These are phyloP conservation scores for Cerastis rubricosa DNA, from an alignment of 2,888 invertebrate genomes.

Conservation along the genomic window DNA sequence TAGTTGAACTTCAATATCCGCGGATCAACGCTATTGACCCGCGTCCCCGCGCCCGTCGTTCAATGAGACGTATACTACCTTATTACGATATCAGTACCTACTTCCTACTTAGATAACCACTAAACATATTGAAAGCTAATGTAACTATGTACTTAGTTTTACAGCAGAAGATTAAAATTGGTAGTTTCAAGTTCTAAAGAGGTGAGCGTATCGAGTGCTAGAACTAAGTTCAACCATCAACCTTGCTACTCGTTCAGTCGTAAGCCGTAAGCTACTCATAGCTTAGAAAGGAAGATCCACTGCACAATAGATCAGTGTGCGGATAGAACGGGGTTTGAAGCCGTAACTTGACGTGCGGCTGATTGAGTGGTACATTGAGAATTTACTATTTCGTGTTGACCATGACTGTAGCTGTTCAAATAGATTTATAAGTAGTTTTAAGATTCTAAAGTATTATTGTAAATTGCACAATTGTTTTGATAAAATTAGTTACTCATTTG, in stretches of 20 bases:
- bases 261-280: not conserved
- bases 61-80: slow-evolving; percentile 10
- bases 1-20: slow-evolving; percentile 51
- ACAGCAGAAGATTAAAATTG: slow-evolving; percentile 2
- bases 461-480: too few species aligned
- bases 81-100: not conserved
- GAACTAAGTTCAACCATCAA: not conserved
- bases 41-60: slow-evolving; percentile 17
- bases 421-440: too few species aligned
- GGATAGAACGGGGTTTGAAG: not conserved
- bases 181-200: not conserved
- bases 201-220: not conserved
- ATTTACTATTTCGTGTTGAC: not conserved
- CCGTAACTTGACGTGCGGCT: not conserved
- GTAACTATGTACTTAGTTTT: not conserved
- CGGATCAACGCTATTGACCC: slow-evolving; percentile 43
- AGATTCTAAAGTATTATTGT: too few species aligned
- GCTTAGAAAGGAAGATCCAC: not conserved
- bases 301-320: not conserved
- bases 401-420: too few species aligned
- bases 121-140: not conserved
- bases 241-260: not conserved
- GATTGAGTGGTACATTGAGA: not conserved
- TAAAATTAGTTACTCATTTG: too few species aligned
- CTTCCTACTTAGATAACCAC: not conserved